Evolutionary conservation across 2,113 vertebrate species (phyloP).

Genomic region (Silurus asotus): DNA sequence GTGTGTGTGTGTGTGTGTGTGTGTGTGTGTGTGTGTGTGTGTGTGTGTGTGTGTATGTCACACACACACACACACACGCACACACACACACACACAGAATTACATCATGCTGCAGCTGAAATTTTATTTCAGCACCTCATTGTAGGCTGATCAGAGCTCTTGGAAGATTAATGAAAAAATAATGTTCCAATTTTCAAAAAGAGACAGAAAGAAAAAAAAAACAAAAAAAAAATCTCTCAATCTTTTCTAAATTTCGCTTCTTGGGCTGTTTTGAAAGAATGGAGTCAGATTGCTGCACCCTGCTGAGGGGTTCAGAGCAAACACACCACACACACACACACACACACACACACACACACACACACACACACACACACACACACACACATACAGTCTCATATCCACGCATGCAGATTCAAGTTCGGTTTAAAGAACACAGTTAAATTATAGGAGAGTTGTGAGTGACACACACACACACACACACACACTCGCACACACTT

Average conservation of each 20-base stretch:
- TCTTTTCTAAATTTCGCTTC: conserved; percentile 14
- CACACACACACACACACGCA: neutral
- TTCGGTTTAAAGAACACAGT: neutral
- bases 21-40: no score
- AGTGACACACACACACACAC: no score
- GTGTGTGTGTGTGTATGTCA: no score
- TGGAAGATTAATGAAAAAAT: conserved; percentile 6
- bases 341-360: conserved; percentile 27
- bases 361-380: conserved; percentile 4
- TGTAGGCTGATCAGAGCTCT: neutral
- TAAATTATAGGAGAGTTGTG: neutral
- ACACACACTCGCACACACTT: neutral
- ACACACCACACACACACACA: conserved; percentile 7
- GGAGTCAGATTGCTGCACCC: conserved; percentile 19
- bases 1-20: no score
- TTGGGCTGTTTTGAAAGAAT: conserved; percentile 18
- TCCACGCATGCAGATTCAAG: neutral
- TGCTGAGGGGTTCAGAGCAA: conserved; percentile 33
- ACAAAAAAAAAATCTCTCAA: conserved; percentile 19
- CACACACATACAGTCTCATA: neutral
- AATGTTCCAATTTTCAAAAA: conserved; percentile 13
- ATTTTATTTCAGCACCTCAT: conserved; percentile 14
- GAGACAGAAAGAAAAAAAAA: neutral
- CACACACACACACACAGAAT: neutral
- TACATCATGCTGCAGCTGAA: conserved; percentile 18